Evolutionary conservation across 2,113 vertebrate genomes (phyloP).

Genomic region (Speoplatyrhinus poulsoni): DNA sequence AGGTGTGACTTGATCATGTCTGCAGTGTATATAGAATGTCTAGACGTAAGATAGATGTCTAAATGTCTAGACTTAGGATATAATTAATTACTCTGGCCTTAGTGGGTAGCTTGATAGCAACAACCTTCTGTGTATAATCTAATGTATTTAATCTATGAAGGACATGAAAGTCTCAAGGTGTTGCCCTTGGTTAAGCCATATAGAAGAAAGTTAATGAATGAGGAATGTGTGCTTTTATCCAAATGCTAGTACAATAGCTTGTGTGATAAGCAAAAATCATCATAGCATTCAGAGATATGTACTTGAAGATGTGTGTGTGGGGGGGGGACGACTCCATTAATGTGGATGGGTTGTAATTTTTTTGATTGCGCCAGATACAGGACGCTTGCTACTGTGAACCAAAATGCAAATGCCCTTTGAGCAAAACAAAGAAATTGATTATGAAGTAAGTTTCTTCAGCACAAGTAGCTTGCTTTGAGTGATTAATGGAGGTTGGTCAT

Average conservation of each 20-base stretch:
- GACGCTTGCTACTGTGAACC: slow-evolving; percentile 74
- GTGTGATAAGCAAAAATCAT: slow-evolving; percentile 66
- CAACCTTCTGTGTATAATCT: too few relatives aligned
- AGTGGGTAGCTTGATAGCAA: not conserved
- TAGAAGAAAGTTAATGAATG: slow-evolving; percentile 43
- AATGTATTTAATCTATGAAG: too few relatives aligned
- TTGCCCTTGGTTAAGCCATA: slow-evolving; percentile 18
- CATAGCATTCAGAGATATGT: slow-evolving; percentile 72
- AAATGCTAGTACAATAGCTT: slow-evolving; percentile 59
- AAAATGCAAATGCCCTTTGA: slow-evolving; percentile 80
- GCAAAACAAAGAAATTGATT: slow-evolving; percentile 86
- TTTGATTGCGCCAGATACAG: slow-evolving; percentile 80
- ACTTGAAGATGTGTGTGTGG: slow-evolving; percentile 63
- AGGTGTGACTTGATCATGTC: slow-evolving; percentile 57
- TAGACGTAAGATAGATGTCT: slow-evolving; percentile 57
- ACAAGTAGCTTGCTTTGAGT: slow-evolving; percentile 78
- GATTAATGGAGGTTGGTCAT: slow-evolving; percentile 80
- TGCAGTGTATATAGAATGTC: slow-evolving; percentile 52
- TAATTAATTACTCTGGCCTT: slow-evolving; percentile 52
- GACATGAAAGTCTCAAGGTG: slow-evolving; percentile 1
- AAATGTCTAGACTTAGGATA: slow-evolving; percentile 69
- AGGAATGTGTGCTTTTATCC: slow-evolving; percentile 1
- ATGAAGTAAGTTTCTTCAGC: slow-evolving; percentile 81
- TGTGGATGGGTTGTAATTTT: slow-evolving; percentile 74
- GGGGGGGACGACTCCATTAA: slow-evolving; percentile 71